Evolutionary conservation across 2,797 vertebrate genomes (phyloP), one percentile per base, ranked within the genome.

Genomic region (Lerista edwardsae): DNA sequence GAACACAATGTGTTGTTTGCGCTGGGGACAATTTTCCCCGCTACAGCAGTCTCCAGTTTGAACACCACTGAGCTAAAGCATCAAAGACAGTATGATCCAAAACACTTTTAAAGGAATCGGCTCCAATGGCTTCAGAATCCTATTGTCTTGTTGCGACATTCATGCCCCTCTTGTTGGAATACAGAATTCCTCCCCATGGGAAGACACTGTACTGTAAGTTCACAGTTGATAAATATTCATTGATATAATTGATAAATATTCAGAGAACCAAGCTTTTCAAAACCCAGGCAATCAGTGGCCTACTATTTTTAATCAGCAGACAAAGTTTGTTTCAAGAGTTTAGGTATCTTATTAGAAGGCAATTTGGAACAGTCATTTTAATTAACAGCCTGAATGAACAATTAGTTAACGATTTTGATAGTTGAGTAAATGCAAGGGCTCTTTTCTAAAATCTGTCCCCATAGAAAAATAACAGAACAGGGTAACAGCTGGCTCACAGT

Each of bases 341-440:
- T 0, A 85, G 10, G 0, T 69, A 75, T 27, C 17, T 47, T 78
- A 82, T 21, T 75, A 82, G 55, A 7, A 77, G 34, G 62, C 11
- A 83, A 87, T 57, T 12, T 82, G 71, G n/a, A 55, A 79, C 89
- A 87, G 55, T 0, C 8, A 71, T 81, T 77, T 64, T 72, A 86
- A 87, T 17, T 7, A 86, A 73, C 12, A 3, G 2, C 82, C 74
- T 77, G 82, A 83, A 76, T 77, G 36, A 59, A 69, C 51, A 59
- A 82, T 82, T 74, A 64, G 34, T 31, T 61, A 74, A 74, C 14
- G 3, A 59, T 83, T 83, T 76, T 68, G n/a, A 64, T 29, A 31
- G 72, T 87, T 86, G 79, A 88, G 79, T 23, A 0, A 84, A 44
- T 69, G 4, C 2, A 81, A 84, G 41, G 3, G 47, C 8, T 75